A percentile compares a stretch with the other conserved stretches of the same genome.
These are phyloP conservation scores for Caenorhabditis sp. DNA, from an alignment of 2,888 invertebrate genomes.

Conservation along the genomic window DNA sequence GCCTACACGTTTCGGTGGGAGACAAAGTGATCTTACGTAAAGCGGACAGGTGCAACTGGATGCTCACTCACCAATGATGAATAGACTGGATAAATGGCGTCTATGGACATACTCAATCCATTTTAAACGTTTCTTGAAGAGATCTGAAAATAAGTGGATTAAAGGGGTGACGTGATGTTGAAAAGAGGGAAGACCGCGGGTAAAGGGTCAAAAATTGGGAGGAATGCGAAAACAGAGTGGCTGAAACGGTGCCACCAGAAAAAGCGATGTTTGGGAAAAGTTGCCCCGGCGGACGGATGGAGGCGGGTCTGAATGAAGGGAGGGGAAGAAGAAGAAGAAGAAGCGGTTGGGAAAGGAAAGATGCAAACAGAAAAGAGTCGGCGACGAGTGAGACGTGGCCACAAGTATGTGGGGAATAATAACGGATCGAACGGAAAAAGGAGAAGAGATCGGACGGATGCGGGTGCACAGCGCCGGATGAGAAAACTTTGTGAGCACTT, in stretches of 20 bases:
- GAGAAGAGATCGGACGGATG: conserved; percentile 22
- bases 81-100: conserved; percentile 43
- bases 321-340: conserved; percentile 22
- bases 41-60: not conserved
- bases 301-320: conserved; percentile 45
- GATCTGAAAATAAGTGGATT: not conserved
- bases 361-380: conserved; percentile 40
- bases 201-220: conserved; percentile 12
- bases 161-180: conserved; percentile 15
- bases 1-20: conserved; percentile 27
- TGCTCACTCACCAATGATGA: conserved; percentile 38
- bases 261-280: conserved; percentile 1
- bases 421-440: conserved; percentile 46
- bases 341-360: conserved; percentile 18
- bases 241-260: not conserved
- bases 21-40: not conserved
- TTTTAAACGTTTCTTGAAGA: not conserved
- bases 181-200: conserved; percentile 6
- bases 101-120: conserved; percentile 30
- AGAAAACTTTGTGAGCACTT: not conserved
- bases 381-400: conserved; percentile 12
- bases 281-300: conserved; percentile 17
- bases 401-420: conserved; percentile 29
- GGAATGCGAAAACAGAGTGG: conserved; percentile 1
- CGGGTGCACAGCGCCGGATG: not conserved